Conservation (phyloP, 2,113 vertebrate species). For the Hyperopisus bebe region DNA sequence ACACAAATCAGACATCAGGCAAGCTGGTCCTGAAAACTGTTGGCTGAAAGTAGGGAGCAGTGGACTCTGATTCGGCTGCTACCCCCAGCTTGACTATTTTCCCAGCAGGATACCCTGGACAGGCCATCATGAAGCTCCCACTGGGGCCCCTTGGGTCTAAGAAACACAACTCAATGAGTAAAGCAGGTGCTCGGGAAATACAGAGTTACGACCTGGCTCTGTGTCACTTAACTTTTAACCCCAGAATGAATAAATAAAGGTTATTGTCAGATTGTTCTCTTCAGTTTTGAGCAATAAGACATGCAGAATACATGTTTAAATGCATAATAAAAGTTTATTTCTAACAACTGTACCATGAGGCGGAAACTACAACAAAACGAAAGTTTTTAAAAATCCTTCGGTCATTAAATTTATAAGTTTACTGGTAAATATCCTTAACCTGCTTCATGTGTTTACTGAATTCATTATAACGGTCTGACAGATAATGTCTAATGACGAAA, state of each 20-base stretch:
- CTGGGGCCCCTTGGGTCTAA: not conserved
- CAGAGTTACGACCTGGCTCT: not conserved
- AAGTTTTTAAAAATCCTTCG: not conserved
- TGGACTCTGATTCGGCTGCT: not conserved
- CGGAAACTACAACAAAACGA: not conserved
- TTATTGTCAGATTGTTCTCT: not conserved
- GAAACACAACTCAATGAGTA: not conserved
- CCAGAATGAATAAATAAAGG: not conserved
- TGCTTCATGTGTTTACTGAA: not conserved
- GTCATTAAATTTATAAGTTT: not conserved
- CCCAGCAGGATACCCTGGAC: not conserved
- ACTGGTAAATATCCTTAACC: not conserved
- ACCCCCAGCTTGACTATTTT: constrained; percentile 7
- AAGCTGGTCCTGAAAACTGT: constrained; percentile 44
- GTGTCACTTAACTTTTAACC: not conserved
- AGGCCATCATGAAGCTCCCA: not conserved
- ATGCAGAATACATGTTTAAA: not conserved
- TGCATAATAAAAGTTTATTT: not conserved
- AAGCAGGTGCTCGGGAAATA: not conserved
- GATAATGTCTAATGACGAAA: not conserved
- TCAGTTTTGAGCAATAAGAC: not conserved
- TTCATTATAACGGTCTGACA: not conserved
- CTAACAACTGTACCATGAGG: not conserved
- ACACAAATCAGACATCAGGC: constrained; percentile 55
- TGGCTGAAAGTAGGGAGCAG: constrained; percentile 15